A percentile compares a stretch with the other conserved stretches of the same genome.
phyloP scores from a whole-genome alignment of 2,888 invertebrate genomes.

The Trichopoda pennipes region DNA sequence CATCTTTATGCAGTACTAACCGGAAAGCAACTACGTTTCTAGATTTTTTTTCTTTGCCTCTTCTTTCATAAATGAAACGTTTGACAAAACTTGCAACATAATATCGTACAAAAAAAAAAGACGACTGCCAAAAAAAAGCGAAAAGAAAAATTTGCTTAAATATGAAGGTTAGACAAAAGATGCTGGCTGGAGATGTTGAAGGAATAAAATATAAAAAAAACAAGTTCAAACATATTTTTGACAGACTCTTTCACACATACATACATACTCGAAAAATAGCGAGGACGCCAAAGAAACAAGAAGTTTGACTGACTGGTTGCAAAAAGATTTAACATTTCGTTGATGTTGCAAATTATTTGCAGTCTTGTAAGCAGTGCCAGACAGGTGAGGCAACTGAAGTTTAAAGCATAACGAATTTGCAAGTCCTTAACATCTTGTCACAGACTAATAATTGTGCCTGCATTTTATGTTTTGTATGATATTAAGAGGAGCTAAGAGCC shows the following conservation, averaged over 20 bases:
- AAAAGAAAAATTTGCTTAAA: conserved; percentile 24
- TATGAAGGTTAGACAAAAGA: conserved; percentile 66
- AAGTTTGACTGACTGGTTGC: conserved; percentile 39
- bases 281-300: conserved; percentile 22
- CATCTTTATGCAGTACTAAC: conserved; percentile 73
- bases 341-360: conserved; percentile 50
- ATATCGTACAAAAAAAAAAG: conserved; percentile 12
- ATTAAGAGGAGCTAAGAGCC: background rate
- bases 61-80: conserved; percentile 35
- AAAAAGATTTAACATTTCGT: conserved; percentile 56
- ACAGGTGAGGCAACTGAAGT: conserved; percentile 63
- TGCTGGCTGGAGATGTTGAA: conserved; percentile 29
- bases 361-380: conserved; percentile 49
- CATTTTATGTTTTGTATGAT: conserved; percentile 28
- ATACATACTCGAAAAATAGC: background rate
- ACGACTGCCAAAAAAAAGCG: conserved; percentile 21
- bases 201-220: conserved; percentile 4
- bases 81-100: conserved; percentile 49
- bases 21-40: conserved; percentile 73
- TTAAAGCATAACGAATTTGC: conserved; percentile 62
- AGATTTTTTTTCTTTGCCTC: conserved; percentile 1
- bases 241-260: conserved; percentile 30
- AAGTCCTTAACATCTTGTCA: conserved; percentile 67
- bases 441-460: conserved; percentile 56
- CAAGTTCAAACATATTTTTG: conserved; percentile 43